Base-by-base conservation (phyloP, 2,888 invertebrate genomes). In the Lobophora halterata region DNA sequence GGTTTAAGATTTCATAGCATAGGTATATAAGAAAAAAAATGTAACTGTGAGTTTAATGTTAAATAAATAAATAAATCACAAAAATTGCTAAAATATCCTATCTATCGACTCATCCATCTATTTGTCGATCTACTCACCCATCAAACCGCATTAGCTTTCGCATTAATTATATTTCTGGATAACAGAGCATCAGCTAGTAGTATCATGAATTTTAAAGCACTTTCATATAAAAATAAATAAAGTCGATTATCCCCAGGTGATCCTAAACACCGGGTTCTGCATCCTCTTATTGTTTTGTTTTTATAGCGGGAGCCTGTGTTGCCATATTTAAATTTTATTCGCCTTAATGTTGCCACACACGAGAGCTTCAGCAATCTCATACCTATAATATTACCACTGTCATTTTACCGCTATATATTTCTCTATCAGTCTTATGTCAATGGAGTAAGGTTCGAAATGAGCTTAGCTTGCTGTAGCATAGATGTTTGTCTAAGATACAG, bases 281-380 rank as follows among this genome's bases (percentile, higher is more conserved):
- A 67, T 70, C 65, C 62, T 70, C 71, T 72, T 79, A 78, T 79
- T 77, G 76, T 81, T 73, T 69, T 65, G 66, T 71, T 79, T 81
- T 81, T 79, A 81, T 79, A 73, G 74, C 80, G 60, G 59, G 53
- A 59, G 63, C 73, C 64, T 62, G 71, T 81, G 83, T 78, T 77
- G 78, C 83, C 79, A 79, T 86, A 86, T 86, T 86, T 86, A 85
- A 86, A 85, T 86, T 83, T 85, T 85, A 83, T 85, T 79, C 68
- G 76, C 80, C 83, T 83, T 85, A 86, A 85, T 83, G 83, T 83
- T 75, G 71, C 83, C 85, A 81, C 82, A 83, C 80, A 76, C 72
- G 69, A 72, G 71, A 76, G 72, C 73, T 74, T 71, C n/a, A n/a
- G 78, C 82, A 79, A 82, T 83, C 77, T 83, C 79, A 79, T 81